Conservation (phyloP, 2,797 vertebrate genomes). For the Cuniculus paca region DNA sequence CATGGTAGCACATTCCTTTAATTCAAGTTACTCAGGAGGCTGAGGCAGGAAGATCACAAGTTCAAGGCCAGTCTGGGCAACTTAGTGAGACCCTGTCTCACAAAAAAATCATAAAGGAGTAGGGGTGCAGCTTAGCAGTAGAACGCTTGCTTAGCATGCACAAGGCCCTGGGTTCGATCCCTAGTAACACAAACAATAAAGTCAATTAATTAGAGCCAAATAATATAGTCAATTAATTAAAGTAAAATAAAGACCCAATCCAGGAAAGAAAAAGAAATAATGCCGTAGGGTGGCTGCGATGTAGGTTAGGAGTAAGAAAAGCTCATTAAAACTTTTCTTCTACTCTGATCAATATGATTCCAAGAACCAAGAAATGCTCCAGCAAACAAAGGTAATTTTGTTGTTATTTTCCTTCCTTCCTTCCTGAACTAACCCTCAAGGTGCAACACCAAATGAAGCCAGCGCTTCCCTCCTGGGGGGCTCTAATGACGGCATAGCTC, state of each 20-base stretch:
- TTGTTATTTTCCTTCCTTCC: constrained; percentile 45
- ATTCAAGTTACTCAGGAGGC: not conserved
- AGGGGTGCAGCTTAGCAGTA: not conserved
- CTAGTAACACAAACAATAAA: not conserved
- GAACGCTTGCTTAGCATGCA: not conserved
- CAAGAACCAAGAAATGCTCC: constrained; percentile 17
- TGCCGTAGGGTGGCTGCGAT: not conserved
- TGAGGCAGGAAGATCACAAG: not conserved
- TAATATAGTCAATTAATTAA: not conserved
- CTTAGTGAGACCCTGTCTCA: not conserved
- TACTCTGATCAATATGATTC: constrained; percentile 9
- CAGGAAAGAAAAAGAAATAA: constrained; percentile 47
- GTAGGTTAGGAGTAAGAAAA: not conserved
- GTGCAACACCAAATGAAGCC: not conserved
- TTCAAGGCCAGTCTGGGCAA: not conserved
- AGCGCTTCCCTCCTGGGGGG: not conserved
- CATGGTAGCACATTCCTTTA: not conserved
- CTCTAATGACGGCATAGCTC: not conserved
- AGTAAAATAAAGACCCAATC: constrained; percentile 17
- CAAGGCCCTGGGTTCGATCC: not conserved
- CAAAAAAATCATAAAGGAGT: not conserved
- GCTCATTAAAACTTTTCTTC: constrained; percentile 12
- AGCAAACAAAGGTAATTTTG: constrained; percentile 10
- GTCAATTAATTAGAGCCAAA: not conserved
- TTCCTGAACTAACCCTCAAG: constrained; percentile 43